Base-by-base conservation (phyloP, 2,888 invertebrate species). In the Stictocephala bisonia region DNA sequence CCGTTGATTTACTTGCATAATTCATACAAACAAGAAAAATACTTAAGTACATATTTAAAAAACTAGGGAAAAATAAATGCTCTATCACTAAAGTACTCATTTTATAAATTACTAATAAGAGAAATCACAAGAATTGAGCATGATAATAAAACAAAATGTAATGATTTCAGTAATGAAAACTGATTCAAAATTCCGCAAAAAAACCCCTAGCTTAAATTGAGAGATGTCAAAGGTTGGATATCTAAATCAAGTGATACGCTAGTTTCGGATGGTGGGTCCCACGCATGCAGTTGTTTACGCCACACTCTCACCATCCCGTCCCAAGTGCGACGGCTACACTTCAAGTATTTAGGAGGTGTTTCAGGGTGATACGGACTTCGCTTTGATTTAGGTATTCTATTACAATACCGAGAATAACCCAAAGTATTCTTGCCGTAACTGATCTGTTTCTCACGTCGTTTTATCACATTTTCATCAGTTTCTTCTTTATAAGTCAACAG, bases 351-450 rank as follows among this genome's bases (percentile, higher is more conserved):
- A 79, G 95, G 93, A 3, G 98, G 98, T 1, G 98, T 98, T 80
- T 88, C 88, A 0, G 97, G 97, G 84, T 97, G 93, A 3, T 90
- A 89, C 69, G 86, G 86, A 29, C 86, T 85, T 31, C 96, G 87
- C 77, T 88, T 82, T 0, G 86, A 94, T 93, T 87, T 87, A 44
- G 93, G 91, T 48, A 95, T 88, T 79, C 85, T 79, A 78, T 87
- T 85, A 11, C 86, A 81, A 79, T 95, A 97, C 83, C 90, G 90
- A 78, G 91, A 90, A 83, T 97, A 97, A 41, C 93, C 94, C 76
- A 90, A 84, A 31, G 96, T 96, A 81, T 95, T 95, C 85, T 96
- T 96, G 13, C 97, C 97, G 86, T 94, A 97, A 83, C 96, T 95
- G 80, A 97, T 93, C 85, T 96, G 95, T 84, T 96, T 97, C 82